A percentile compares a stretch with the other conserved stretches of the same genome.
These are phyloP conservation scores for Cheiracanthium punctorium DNA, from an alignment of 2,888 invertebrate species.

Conservation along the genomic window DNA sequence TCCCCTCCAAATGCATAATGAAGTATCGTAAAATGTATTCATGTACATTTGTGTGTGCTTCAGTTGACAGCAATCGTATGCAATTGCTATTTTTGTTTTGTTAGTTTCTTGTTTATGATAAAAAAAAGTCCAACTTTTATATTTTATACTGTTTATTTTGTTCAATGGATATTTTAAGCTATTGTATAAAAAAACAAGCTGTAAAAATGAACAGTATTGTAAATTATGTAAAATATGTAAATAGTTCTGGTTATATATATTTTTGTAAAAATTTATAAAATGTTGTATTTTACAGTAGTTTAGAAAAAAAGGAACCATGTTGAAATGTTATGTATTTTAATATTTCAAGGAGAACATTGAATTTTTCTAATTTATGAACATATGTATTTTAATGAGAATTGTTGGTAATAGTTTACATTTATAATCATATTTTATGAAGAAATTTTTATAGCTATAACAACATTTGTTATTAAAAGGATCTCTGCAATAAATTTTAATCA, in stretches of 20 bases:
- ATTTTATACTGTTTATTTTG: not conserved
- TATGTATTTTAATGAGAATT: not conserved
- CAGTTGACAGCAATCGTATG: not conserved
- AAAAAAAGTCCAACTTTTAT: not conserved
- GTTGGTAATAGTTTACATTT: not conserved
- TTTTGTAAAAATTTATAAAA: not conserved
- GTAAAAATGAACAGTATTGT: conserved; percentile 4
- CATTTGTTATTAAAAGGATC: not conserved
- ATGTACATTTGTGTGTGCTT: not conserved
- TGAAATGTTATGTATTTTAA: not conserved
- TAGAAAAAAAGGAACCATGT: not conserved
- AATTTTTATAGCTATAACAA: not conserved
- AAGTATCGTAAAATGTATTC: not conserved
- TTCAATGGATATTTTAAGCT: not conserved
- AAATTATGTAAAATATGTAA: conserved; percentile 22
- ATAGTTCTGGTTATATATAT: not conserved
- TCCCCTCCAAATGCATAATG: not conserved
- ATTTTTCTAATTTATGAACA: no score
- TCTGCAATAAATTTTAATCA: not conserved
- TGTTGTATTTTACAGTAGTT: not conserved
- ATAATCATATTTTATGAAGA: not conserved
- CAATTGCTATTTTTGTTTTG: not conserved
- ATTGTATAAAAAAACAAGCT: not conserved
- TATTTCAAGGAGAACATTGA: not conserved
- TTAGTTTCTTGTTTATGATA: not conserved